Conservation (phyloP, 2,113 vertebrate genomes). For the Aix galericulata region DNA sequence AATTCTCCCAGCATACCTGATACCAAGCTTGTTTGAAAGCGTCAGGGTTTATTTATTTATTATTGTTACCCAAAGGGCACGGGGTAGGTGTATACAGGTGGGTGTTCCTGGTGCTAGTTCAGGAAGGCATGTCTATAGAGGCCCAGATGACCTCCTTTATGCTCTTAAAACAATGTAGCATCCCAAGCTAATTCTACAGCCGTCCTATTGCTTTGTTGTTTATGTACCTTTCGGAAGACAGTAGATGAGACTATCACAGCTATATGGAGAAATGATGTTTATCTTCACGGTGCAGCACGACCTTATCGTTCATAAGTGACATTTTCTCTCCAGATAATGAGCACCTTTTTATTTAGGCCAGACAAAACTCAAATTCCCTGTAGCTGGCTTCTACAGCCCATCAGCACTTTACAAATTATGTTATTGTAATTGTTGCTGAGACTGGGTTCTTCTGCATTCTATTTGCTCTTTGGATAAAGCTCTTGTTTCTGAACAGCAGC, state of each 20-base stretch:
- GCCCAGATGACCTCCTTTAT: neutral
- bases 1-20: neutral
- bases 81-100: neutral
- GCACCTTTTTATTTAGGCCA: slow-evolving; percentile 29
- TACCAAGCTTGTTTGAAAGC: neutral
- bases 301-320: neutral
- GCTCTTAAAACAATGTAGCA: neutral
- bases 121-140: neutral
- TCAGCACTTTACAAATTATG: neutral
- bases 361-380: neutral
- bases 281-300: neutral
- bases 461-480: slow-evolving; percentile 6
- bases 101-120: neutral
- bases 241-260: neutral
- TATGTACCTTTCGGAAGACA: neutral
- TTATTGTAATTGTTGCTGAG: neutral
- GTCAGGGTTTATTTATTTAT: neutral
- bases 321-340: slow-evolving; percentile 28
- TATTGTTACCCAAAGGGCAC: neutral
- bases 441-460: neutral
- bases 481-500: neutral
- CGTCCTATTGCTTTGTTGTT: slow-evolving; percentile 20
- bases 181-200: neutral
- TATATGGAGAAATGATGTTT: slow-evolving; percentile 12
- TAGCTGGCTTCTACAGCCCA: neutral